Conservation (phyloP, 2,797 vertebrate genomes). For the Silurus aristotelis region DNA sequence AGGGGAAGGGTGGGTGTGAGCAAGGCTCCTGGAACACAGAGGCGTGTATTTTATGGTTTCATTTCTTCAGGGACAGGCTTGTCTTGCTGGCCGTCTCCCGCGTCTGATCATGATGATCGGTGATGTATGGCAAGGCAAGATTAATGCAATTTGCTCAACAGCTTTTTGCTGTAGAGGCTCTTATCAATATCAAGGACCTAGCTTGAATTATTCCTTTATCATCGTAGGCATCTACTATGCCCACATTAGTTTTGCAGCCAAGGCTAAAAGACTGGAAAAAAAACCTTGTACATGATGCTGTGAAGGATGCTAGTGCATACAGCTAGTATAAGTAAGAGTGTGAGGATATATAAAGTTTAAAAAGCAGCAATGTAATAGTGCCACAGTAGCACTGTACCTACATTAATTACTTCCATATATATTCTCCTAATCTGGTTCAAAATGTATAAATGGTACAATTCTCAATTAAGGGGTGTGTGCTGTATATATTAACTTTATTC, state of each 20-base stretch:
- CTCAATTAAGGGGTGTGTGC: neutral
- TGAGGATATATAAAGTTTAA: slow-evolving; percentile 34
- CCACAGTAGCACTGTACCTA: neutral
- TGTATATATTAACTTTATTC: neutral
- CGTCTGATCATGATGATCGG: slow-evolving; percentile 54
- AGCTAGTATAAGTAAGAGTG: slow-evolving; percentile 49
- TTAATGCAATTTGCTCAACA: slow-evolving; percentile 59
- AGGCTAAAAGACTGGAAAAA: slow-evolving; percentile 49
- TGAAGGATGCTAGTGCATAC: slow-evolving; percentile 49
- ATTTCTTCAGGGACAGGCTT: slow-evolving; percentile 53
- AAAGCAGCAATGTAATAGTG: slow-evolving; percentile 12
- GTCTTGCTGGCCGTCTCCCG: slow-evolving; percentile 38
- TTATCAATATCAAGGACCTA: slow-evolving; percentile 62
- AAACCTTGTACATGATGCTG: slow-evolving; percentile 50
- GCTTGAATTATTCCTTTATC: slow-evolving; percentile 61
- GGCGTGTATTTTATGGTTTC: slow-evolving; percentile 58
- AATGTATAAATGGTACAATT: neutral
- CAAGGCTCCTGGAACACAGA: slow-evolving; percentile 31
- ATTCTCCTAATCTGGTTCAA: neutral
- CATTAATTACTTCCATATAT: neutral
- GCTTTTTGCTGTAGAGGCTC: slow-evolving; percentile 56
- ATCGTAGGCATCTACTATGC: slow-evolving; percentile 49
- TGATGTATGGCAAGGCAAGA: slow-evolving; percentile 54
- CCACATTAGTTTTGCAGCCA: slow-evolving; percentile 53
- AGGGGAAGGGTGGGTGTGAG: neutral